Conservation (phyloP, 2,888 invertebrate genomes). For the Marronus borbonicus region DNA sequence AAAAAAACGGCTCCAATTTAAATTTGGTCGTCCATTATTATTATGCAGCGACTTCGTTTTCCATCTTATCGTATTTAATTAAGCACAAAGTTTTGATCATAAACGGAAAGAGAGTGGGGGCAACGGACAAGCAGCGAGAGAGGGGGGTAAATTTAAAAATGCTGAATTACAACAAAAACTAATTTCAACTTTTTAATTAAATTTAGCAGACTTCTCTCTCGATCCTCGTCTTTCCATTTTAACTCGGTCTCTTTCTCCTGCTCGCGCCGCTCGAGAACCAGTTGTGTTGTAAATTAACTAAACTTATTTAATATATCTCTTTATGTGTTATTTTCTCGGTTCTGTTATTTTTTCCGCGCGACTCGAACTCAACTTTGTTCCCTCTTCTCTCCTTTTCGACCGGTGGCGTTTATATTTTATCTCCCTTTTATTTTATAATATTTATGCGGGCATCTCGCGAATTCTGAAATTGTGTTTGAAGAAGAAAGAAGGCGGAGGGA, state of each 20-base stretch:
- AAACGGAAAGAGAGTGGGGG: constrained; percentile 56
- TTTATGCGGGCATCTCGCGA: constrained; percentile 19
- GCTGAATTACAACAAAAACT: constrained; percentile 71
- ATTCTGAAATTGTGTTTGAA: constrained; percentile 22
- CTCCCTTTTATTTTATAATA: constrained; percentile 29
- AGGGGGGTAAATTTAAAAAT: constrained; percentile 67
- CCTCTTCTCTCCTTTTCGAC: not conserved
- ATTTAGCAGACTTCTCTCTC: constrained; percentile 62
- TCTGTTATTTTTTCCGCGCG: constrained; percentile 28
- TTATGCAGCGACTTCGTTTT: constrained; percentile 53
- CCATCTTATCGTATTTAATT: constrained; percentile 57
- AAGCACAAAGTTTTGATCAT: constrained; percentile 58
- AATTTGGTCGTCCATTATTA: constrained; percentile 44
- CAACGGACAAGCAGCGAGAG: constrained; percentile 10
- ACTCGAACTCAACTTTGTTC: constrained; percentile 9
- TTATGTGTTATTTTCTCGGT: constrained; percentile 46
- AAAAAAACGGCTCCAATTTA: constrained; percentile 21
- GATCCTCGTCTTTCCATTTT: constrained; percentile 11
- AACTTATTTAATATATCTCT: constrained; percentile 60
- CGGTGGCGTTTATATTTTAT: constrained; percentile 12
- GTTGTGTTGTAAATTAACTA: constrained; percentile 67
- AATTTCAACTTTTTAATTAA: constrained; percentile 71
- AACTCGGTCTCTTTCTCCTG: constrained; percentile 24
- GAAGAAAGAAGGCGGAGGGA: not conserved
- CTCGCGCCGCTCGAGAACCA: constrained; percentile 57